Conservation (phyloP, 92 coral and sea anemone genomes). For the Plumapathes pennacea region DNA sequence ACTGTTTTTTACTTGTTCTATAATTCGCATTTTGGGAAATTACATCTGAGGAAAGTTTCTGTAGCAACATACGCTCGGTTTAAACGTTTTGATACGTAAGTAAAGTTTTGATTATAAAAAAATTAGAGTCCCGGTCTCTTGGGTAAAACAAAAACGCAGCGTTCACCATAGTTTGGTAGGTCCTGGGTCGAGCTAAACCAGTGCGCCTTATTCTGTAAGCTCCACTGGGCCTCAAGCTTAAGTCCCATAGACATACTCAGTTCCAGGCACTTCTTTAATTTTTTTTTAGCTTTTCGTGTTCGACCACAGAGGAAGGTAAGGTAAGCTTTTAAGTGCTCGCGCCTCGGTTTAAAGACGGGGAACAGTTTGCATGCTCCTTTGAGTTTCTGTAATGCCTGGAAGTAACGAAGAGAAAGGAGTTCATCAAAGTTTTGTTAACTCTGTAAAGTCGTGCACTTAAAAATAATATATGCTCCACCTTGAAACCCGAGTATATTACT, state of each 20-base stretch:
- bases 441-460: not conserved
- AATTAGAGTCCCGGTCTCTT: too few relatives aligned
- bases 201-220: constrained; percentile 40
- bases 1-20: too few relatives aligned
- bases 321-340: constrained; percentile 75
- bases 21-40: too few relatives aligned
- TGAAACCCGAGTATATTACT: not conserved
- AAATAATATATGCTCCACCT: not conserved
- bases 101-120: too few relatives aligned
- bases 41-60: too few relatives aligned
- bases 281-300: constrained; percentile 37
- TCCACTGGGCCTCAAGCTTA: constrained; percentile 78
- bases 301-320: constrained; percentile 59
- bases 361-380: constrained; percentile 50
- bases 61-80: too few relatives aligned
- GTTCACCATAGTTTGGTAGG: too few relatives aligned
- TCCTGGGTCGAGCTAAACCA: constrained; percentile 50
- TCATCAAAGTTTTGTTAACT: not conserved
- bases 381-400: constrained; percentile 70
- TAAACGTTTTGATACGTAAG: too few relatives aligned
- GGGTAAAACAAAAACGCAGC: too few relatives aligned
- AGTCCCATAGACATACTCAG: constrained; percentile 53
- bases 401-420: not conserved
- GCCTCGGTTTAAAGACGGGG: constrained; percentile 68
- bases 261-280: constrained; percentile 47